These are phyloP conservation scores for Bunonema sp. DNA, from an alignment of 2,888 invertebrate genomes.

Conservation along the genomic window DNA sequence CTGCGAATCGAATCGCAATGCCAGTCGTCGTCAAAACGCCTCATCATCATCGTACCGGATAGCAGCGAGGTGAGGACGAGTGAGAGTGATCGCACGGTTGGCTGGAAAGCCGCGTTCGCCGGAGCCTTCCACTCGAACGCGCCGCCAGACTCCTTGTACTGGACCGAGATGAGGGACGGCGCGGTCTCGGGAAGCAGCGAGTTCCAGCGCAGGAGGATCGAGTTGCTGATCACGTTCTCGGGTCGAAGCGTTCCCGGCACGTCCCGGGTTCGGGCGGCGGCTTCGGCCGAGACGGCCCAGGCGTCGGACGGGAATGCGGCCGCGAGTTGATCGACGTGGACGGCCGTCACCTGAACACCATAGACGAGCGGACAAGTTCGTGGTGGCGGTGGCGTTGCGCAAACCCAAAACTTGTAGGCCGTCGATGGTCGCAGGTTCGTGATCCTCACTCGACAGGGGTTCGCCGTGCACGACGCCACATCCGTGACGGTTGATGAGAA, in stretches of 20 bases:
- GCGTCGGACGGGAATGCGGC: conserved; percentile 27
- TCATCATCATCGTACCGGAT: not conserved
- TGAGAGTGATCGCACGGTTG: conserved; percentile 5
- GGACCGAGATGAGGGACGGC: conserved; percentile 23
- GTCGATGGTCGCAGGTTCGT: conserved; percentile 33
- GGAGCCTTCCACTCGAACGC: conserved; percentile 27
- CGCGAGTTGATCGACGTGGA: conserved; percentile 33
- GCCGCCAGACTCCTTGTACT: conserved; percentile 28
- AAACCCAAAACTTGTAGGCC: conserved; percentile 42
- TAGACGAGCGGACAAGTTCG: too few relatives aligned
- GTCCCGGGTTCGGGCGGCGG: conserved; percentile 27
- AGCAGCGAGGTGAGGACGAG: conserved; percentile 1
- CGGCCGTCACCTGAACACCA: conserved; percentile 22
- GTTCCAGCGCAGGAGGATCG: conserved; percentile 30
- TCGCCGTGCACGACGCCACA: conserved; percentile 23
- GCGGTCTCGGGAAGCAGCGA: conserved; percentile 27
- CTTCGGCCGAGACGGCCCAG: conserved; percentile 32
- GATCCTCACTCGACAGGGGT: conserved; percentile 36
- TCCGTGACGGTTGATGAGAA: conserved; percentile 14
- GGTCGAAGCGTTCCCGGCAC: conserved; percentile 35
- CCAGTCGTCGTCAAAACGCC: conserved; percentile 2
- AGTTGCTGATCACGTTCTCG: conserved; percentile 31
- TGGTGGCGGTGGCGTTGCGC: too few relatives aligned
- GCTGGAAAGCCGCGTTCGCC: conserved; percentile 29
- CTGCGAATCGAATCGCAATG: conserved; percentile 19